phyloP scores from a whole-genome alignment of 2,113 vertebrate species.

The Cochlearius cochlearius region DNA sequence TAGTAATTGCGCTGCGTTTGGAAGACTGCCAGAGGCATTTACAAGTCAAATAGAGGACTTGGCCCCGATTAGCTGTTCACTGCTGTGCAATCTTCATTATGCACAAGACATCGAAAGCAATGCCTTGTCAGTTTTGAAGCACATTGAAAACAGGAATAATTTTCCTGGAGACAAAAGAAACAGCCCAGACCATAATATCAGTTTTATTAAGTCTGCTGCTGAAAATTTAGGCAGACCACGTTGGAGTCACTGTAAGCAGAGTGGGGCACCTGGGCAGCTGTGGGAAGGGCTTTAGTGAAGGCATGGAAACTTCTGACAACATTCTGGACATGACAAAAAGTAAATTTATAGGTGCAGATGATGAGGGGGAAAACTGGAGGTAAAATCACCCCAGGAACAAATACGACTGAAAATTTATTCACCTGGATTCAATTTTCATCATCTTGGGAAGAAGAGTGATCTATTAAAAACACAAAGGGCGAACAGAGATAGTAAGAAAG shows the following conservation, averaged over 20 bases:
- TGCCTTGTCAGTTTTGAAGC: not conserved
- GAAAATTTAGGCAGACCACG: not conserved
- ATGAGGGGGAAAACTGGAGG: not conserved
- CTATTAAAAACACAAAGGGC: not conserved
- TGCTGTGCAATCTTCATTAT: not conserved
- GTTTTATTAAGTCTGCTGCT: not conserved
- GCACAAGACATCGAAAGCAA: not conserved
- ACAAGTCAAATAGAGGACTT: constrained; percentile 1
- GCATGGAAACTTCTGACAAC: not conserved
- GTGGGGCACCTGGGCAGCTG: not conserved
- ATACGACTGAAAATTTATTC: not conserved
- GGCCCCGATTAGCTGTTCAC: not conserved
- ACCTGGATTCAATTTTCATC: not conserved
- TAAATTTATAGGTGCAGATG: not conserved
- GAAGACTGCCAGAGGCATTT: constrained; percentile 19
- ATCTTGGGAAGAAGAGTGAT: not conserved
- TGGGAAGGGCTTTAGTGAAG: not conserved
- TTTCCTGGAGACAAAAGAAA: not conserved
- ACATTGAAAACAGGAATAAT: not conserved
- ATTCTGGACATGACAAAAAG: not conserved
- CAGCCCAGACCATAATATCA: not conserved
- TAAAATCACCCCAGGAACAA: not conserved
- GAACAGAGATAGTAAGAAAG: not conserved
- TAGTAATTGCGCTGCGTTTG: not conserved
- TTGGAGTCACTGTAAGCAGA: not conserved